Evolutionary conservation across 2,797 vertebrate species (phyloP).

Genomic region (Natrix natrix): DNA sequence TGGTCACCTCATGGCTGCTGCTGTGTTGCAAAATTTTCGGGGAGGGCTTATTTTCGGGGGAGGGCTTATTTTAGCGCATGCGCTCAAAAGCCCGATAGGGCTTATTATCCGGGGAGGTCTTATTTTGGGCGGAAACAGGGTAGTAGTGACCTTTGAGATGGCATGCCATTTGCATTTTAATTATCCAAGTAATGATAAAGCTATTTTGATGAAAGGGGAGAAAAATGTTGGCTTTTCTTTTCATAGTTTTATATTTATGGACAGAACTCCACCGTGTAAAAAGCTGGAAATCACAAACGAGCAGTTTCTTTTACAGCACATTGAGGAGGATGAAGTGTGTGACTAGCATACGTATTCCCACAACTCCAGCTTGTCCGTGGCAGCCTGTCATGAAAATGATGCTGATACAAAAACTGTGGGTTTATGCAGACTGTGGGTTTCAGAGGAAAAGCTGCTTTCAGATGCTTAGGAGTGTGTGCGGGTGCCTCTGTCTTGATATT

Average conservation of each 20-base stretch:
- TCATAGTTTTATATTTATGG: constrained; percentile 41
- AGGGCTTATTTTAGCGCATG: no score
- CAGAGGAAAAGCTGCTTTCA: constrained; percentile 54
- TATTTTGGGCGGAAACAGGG: no score
- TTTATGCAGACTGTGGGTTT: constrained; percentile 44
- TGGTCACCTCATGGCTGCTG: not conserved
- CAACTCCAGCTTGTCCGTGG: constrained; percentile 55
- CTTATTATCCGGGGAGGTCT: no score
- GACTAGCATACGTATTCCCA: constrained; percentile 66
- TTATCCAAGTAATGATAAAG: constrained; percentile 4
- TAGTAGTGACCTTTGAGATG: not conserved
- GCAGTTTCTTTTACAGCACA: constrained; percentile 54
- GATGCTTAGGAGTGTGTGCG: constrained; percentile 26
- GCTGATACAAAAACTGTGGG: constrained; percentile 42
- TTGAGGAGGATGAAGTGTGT: constrained; percentile 53
- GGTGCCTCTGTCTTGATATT: no score
- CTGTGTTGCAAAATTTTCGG: no score
- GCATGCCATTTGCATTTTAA: not conserved
- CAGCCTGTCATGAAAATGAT: constrained; percentile 64
- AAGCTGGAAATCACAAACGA: constrained; percentile 52
- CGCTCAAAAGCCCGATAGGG: no score
- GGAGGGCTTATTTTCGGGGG: no score
- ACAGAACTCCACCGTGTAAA: not conserved
- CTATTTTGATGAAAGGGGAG: constrained; percentile 34
- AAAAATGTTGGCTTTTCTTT: constrained; percentile 42